phyloP scores from a whole-genome alignment of 2,888 invertebrate species.

The Orthonevra nobilis region DNA sequence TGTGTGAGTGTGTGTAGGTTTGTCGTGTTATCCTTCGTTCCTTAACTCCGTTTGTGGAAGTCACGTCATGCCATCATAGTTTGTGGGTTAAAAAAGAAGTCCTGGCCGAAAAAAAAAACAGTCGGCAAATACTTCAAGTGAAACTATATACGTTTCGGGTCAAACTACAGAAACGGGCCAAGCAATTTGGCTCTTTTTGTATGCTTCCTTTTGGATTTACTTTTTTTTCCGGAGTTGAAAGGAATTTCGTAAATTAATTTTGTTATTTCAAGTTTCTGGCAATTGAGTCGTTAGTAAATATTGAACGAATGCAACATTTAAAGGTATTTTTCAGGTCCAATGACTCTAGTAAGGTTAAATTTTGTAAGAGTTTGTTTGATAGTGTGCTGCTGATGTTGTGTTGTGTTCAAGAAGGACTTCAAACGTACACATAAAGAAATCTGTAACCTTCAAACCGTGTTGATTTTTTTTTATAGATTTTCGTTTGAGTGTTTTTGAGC shows the following conservation, averaged over 20 bases:
- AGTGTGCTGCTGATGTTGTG: too few relatives aligned
- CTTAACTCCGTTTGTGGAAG: constrained; percentile 24
- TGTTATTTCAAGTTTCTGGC: constrained; percentile 22
- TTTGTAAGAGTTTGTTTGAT: too few relatives aligned
- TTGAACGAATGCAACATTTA: too few relatives aligned
- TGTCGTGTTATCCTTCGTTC: constrained; percentile 8
- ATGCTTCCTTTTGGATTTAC: not conserved
- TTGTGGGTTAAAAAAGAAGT: constrained; percentile 12
- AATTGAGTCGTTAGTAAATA: constrained; percentile 27
- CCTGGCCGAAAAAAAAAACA: constrained; percentile 7
- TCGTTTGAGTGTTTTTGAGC: too few relatives aligned
- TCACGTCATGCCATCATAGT: constrained; percentile 56
- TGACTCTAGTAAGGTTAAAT: too few relatives aligned
- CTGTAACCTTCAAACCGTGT: too few relatives aligned
- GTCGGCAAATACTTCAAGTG: constrained; percentile 23
- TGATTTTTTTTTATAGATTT: too few relatives aligned
- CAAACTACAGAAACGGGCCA: too few relatives aligned
- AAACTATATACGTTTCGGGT: constrained; percentile 25
- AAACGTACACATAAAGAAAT: too few relatives aligned
- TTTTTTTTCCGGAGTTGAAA: constrained; percentile 3
- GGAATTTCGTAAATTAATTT: constrained; percentile 9
- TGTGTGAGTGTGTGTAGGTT: constrained; percentile 39
- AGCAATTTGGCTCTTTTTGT: not conserved
- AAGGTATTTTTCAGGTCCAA: too few relatives aligned
- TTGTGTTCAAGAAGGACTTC: too few relatives aligned